A percentile compares a stretch with the other conserved stretches of the same genome.
phyloP scores from a whole-genome alignment of 2,797 vertebrate genomes.

The Ceryle rudis region DNA sequence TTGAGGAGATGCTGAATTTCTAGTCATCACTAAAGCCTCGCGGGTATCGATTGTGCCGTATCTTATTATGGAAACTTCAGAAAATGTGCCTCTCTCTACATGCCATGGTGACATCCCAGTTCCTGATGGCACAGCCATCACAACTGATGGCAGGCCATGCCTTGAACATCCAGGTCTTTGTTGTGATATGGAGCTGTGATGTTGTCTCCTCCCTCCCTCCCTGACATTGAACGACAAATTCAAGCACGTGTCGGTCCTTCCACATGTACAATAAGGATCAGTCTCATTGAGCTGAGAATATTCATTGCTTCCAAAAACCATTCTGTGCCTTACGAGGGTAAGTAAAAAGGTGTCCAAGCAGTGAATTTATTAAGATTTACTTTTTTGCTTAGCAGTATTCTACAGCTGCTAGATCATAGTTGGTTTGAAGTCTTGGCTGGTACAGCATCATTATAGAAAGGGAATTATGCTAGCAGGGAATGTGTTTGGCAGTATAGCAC shows the following conservation, averaged over 20 bases:
- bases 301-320: background rate
- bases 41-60: background rate
- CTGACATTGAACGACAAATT: background rate
- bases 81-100: background rate
- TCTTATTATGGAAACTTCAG: background rate
- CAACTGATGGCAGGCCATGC: background rate
- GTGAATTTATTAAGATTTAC: conserved; percentile 39
- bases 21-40: background rate
- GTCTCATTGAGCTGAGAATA: background rate
- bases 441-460: background rate
- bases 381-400: conserved; percentile 2
- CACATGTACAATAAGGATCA: background rate
- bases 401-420: conserved; percentile 1
- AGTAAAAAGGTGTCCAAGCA: conserved; percentile 56
- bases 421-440: conserved; percentile 13
- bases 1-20: background rate
- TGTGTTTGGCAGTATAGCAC: background rate
- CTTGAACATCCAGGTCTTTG: background rate
- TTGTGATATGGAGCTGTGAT: background rate
- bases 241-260: background rate
- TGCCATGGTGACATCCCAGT: background rate
- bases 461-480: background rate
- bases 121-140: background rate
- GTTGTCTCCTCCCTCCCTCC: background rate
- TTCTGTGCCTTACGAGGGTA: background rate